These are phyloP conservation scores for Chaetura pelagica DNA, from an alignment of 2,113 vertebrate species.

Conservation along the genomic window DNA sequence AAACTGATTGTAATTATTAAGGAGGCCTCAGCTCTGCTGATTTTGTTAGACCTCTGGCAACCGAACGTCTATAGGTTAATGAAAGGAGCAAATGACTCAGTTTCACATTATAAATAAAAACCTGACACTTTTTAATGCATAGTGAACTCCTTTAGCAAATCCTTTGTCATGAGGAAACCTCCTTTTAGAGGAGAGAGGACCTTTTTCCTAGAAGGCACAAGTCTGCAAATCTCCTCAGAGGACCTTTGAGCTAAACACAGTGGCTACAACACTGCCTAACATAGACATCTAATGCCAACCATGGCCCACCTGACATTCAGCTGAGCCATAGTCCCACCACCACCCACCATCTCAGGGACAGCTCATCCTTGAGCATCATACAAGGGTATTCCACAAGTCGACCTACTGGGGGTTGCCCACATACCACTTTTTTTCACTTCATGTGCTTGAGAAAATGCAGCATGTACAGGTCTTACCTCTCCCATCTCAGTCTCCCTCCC, in stretches of 20 bases:
- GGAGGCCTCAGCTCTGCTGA: constrained; percentile 15
- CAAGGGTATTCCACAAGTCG: neutral
- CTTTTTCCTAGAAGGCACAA: neutral
- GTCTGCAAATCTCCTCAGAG: neutral
- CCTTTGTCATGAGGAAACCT: neutral
- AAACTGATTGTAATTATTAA: constrained; percentile 56
- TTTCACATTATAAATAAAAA: constrained; percentile 36
- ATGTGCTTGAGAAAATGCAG: neutral
- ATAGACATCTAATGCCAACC: neutral
- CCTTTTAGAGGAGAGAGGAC: neutral
- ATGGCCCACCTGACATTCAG: fast-evolving
- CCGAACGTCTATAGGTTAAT: constrained; percentile 39
- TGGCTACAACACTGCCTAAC: neutral
- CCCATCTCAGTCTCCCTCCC: neutral
- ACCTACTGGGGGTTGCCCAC: neutral
- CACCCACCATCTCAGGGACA: neutral
- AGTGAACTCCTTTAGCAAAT: neutral
- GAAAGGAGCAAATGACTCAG: constrained; percentile 30
- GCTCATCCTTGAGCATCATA: neutral
- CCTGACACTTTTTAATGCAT: neutral
- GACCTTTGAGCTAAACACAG: neutral
- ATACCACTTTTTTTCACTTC: neutral
- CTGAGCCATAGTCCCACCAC: neutral
- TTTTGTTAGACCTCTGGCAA: constrained; percentile 45
- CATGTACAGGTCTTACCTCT: fast-evolving